phyloP scores from a whole-genome alignment of 2,797 vertebrate species.

The Oreochromis mossambicus region DNA sequence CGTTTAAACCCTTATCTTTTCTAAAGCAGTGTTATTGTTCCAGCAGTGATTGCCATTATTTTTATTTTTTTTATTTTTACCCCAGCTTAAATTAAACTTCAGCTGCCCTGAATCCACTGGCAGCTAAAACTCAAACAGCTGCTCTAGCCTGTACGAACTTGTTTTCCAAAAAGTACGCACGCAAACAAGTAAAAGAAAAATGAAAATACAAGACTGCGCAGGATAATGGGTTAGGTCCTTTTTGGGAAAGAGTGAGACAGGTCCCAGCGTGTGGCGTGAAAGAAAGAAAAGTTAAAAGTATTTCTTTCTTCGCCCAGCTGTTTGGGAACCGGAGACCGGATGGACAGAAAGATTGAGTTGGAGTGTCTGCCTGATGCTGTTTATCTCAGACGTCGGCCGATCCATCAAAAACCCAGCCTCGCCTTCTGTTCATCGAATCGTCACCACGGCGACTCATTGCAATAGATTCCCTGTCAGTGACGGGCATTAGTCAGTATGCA shows the following conservation, averaged over 20 bases:
- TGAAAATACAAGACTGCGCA: background rate
- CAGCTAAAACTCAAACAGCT: background rate
- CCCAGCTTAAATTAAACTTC: background rate
- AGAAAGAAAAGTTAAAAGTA: background rate
- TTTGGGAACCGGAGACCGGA: background rate
- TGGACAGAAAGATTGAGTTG: background rate
- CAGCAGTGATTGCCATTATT: background rate
- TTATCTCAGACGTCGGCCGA: background rate
- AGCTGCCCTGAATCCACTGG: background rate
- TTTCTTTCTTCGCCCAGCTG: constrained; percentile 8
- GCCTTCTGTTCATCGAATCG: constrained; percentile 1
- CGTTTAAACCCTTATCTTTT: background rate
- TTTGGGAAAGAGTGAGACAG: constrained; percentile 2
- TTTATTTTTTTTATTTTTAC: background rate
- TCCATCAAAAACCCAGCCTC: constrained; percentile 19
- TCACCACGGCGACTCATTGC: background rate
- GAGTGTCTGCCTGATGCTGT: constrained; percentile 10
- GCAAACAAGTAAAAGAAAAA: background rate
- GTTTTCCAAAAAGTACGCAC: background rate
- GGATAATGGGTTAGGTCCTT: background rate
- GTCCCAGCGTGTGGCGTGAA: constrained; percentile 32
- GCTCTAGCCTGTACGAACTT: background rate
- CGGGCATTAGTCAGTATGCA: constrained; percentile 2
- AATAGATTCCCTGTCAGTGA: constrained; percentile 10
- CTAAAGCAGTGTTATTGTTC: background rate